Evolutionary conservation across 2,113 vertebrate genomes (phyloP), one percentile per base, ranked within the genome.

Genomic region (Meles meles): DNA sequence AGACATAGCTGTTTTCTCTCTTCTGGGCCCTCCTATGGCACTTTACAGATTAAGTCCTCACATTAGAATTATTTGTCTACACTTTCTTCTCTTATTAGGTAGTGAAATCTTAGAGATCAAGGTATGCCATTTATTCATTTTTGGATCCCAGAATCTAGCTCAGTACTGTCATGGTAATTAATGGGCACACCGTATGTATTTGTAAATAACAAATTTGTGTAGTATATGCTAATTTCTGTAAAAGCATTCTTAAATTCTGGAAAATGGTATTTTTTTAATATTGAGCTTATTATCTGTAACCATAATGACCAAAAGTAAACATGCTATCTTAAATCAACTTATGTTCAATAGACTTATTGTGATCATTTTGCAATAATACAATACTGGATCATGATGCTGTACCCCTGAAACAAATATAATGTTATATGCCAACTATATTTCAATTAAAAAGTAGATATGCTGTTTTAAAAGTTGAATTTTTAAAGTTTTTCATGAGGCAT

Each of bases 191-290:
- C 72, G 10, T 23, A 55, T 49, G n/a, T 27, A 84, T 72, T 63
- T 90, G 47, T 85, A 80, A 93, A 90, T 89, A 80, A 94, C 15
- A 72, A 42, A 39, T 71, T 71, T n/a, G 6, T 17, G 77, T 9
- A 81, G 1, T 27, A 65, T 61, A 71, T 31, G 42, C 6, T 52
- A 47, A 88, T 42, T 57, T 72, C 52, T 67, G 20, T 49, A 88
- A 93, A 96, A 59, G 67, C 76, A 52, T 82, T 85, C 34, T 65
- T 90, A 90, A 88, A 94, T 96, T 93, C 42, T 79, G 20, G n/a
- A 67, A 88, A 88, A 77, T 52, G 21, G 71, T 5, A 55, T 63
- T 94, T 77, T 52, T 95, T 71, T 55, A 69, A 72, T 57, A 88
- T 29, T 21, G 21, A 87, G 52, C 17, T 18, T 55, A 55, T 55